Base-by-base conservation (phyloP, 2,888 invertebrate species). In the Himalopsyche japonica region DNA sequence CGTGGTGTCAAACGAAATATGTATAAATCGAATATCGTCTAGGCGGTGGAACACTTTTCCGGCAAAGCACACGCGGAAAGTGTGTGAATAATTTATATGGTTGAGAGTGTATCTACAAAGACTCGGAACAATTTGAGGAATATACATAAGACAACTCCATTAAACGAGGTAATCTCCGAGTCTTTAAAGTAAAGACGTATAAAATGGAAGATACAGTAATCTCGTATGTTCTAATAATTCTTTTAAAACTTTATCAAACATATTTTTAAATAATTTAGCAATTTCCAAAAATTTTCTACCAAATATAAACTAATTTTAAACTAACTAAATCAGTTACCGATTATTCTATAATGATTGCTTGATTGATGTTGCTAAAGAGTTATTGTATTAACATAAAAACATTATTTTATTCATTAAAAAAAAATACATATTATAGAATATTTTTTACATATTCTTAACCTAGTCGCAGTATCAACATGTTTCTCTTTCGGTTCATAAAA, bases 1-100 rank as follows among this genome's bases (percentile, higher is more conserved):
- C 70, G 70, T 70, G 27, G 70, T 70, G 70, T 70, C 70, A 70
- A 70, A 70, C 70, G 70, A 70, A 70, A 70, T 70, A 70, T 70
- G 70, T 70, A 70, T 70, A 70, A 70, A 70, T 70, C 70, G 70
- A 70, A 70, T 70, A 70, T 70, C 70, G 70, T 70, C 70, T 70
- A 70, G 70, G 70, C 70, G 30, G 27, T 15, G 70, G 27, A 70
- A 70, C 70, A 70, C 70, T 70, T 70, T 70, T 70, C 70, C 70
- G 27, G 24, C 27, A 15, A 24, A 27, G 70, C 70, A 70, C 70
- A 70, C 70, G 70, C 70, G 70, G 27, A 27, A 70, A 27, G 70
- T 70, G 70, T 70, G 70, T 70, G 70, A 70, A 70, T 70, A 70
- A 70, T 70, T 70, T 70, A 70, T 70, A 30, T 70, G 70, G 70